Base-by-base conservation (phyloP, 1,140 invertebrate species). In the Oncopodura yosiiana region DNA sequence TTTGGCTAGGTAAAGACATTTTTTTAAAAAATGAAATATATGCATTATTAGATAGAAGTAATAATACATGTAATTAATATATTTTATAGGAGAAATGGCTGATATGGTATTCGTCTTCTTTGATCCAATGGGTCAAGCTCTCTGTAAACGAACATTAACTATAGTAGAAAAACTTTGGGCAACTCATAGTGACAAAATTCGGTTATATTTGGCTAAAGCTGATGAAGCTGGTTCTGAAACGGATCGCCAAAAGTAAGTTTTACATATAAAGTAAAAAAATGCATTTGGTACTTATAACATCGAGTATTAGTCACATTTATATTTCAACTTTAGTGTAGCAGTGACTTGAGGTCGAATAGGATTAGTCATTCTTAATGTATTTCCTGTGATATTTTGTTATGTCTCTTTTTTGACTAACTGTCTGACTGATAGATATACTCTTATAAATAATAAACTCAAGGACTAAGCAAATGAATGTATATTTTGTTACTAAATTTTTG, bases 21-120 rank as follows among this genome's bases (percentile, higher is more conserved):
- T 49, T 43, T 27, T 48, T 24, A 44, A 23, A 44, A 44, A 24
- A 41, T 1, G 29, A 21, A 0, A 18, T 42, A 23, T 9, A 23
- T 30, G 6, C 49, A 42, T 11, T 14, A 2, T 27, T 19, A n/a
- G 16, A 41, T 16, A 49, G 32, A 19, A 26, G n/a, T 19, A 32
- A 12, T 37, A 3, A 9, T 41, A 51, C 14, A 26, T 26, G 11
- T 32, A 53, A 24, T 3, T 49, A 16, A 24, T 34, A n/a, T 12
- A 9, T 39, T 34, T 66, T 65, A 9, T 65, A 75, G 74, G 78
- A 48, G 72, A 77, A 49, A 67, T 78, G 42, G 75, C 78, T 14
- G 79, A 80, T 63, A 64, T 80, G 55, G 75, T 80, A 44, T 78
- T 80, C 68, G 77, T 80, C 1, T 80, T 80, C 69, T 80, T 81